These are phyloP conservation scores for Paguma larvata DNA, from an alignment of 2,797 vertebrate species.

Conservation along the genomic window DNA sequence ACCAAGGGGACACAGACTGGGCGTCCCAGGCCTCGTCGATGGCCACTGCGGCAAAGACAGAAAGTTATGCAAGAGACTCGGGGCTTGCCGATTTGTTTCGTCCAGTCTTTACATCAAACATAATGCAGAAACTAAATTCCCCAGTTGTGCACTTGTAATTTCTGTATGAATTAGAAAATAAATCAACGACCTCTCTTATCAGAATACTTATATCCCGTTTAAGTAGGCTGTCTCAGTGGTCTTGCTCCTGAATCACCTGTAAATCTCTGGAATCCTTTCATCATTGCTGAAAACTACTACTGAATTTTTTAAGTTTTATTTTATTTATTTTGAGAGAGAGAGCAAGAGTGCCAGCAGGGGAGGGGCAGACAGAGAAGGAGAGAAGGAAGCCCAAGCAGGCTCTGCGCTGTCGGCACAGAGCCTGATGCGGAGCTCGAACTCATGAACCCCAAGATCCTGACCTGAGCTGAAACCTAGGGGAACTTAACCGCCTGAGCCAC, in stretches of 20 bases:
- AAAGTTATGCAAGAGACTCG: neutral
- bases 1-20: slow-evolving; percentile 97
- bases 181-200: neutral
- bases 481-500: too few species aligned
- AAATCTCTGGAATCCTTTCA: neutral
- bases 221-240: neutral
- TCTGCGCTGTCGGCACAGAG: too few species aligned
- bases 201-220: neutral
- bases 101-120: neutral
- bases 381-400: too few species aligned
- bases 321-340: too few species aligned
- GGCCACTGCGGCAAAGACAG: slow-evolving; percentile 88
- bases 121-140: neutral
- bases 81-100: neutral
- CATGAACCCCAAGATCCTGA: too few species aligned
- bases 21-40: slow-evolving; percentile 96
- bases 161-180: neutral
- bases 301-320: neutral
- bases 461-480: too few species aligned
- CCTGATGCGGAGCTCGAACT: too few species aligned
- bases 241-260: neutral
- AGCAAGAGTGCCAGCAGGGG: too few species aligned
- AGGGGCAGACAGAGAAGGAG: too few species aligned
- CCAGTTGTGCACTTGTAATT: neutral
- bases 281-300: neutral